Conservation (phyloP, 2,797 vertebrate species). For the Urosaurus nigricauda region DNA sequence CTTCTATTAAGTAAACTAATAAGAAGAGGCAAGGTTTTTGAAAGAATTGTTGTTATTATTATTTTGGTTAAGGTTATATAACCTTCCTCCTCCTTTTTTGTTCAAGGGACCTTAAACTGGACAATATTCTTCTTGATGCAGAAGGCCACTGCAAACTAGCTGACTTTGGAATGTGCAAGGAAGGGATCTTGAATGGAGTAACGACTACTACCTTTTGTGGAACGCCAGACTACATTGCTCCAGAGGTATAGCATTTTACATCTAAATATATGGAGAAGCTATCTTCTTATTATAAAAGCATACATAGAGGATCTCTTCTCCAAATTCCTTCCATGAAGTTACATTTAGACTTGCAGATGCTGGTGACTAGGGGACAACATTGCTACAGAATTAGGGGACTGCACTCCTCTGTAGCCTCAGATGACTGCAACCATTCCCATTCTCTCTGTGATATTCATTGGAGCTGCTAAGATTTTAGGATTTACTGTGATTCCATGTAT, state of each 20-base stretch:
- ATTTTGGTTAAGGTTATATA: neutral
- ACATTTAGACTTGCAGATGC: neutral
- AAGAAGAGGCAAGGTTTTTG: neutral
- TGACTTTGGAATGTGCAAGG: constrained; percentile 98
- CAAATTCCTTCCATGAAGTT: neutral
- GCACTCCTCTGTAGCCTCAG: too few species aligned
- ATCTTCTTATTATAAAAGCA: neutral
- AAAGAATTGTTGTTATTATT: neutral
- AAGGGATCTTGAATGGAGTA: constrained; percentile 92
- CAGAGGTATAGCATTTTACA: constrained; percentile 84
- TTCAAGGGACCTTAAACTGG: constrained; percentile 95
- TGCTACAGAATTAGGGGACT: neutral
- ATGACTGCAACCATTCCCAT: neutral
- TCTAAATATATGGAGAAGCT: neutral
- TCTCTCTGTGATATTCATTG: neutral
- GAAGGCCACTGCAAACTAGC: constrained; percentile 98
- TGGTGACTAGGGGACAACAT: neutral
- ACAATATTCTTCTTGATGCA: constrained; percentile 95
- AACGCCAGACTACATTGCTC: constrained; percentile 96
- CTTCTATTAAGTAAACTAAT: neutral
- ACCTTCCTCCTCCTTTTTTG: constrained; percentile 51
- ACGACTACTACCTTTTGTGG: constrained; percentile 97
- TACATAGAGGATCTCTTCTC: neutral
- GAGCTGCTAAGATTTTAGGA: neutral
- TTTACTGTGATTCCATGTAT: neutral